These are phyloP conservation scores for Acipenser ruthenus DNA, from an alignment of 2,797 vertebrate species.

Conservation along the genomic window DNA sequence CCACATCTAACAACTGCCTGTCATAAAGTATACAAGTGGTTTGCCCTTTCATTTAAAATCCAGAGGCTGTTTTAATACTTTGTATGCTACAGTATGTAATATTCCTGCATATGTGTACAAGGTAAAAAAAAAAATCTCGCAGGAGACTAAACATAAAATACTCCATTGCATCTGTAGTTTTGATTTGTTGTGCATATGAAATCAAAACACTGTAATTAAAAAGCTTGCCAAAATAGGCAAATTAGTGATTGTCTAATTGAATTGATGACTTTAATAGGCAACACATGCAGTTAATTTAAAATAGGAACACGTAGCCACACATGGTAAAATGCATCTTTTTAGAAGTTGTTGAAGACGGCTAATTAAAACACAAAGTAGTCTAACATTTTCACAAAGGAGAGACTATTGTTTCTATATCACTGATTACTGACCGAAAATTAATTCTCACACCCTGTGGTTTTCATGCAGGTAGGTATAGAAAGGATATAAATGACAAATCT, in stretches of 20 bases:
- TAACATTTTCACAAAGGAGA: too few relatives aligned
- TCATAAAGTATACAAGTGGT: slow-evolving; percentile 45
- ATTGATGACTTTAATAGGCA: background rate
- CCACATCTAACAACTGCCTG: slow-evolving; percentile 42
- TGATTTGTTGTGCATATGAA: background rate
- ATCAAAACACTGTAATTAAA: too few relatives aligned
- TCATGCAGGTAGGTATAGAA: background rate
- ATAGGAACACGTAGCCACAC: background rate
- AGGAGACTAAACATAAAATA: background rate
- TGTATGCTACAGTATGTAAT: slow-evolving; percentile 2
- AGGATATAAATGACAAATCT: too few relatives aligned
- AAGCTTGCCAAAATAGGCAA: too few relatives aligned
- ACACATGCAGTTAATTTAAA: background rate
- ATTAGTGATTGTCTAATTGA: too few relatives aligned
- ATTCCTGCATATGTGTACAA: background rate
- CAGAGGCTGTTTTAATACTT: background rate
- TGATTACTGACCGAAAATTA: too few relatives aligned
- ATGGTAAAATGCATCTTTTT: slow-evolving; percentile 10
- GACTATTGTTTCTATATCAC: too few relatives aligned
- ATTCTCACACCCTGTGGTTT: background rate
- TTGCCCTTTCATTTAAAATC: slow-evolving; percentile 11
- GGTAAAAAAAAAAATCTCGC: too few relatives aligned
- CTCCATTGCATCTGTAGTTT: background rate
- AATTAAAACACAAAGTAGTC: too few relatives aligned
- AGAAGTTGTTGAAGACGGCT: too few relatives aligned